Evolutionary conservation across 1,140 invertebrate species (phyloP).

Genomic region (Myzus persicae): DNA sequence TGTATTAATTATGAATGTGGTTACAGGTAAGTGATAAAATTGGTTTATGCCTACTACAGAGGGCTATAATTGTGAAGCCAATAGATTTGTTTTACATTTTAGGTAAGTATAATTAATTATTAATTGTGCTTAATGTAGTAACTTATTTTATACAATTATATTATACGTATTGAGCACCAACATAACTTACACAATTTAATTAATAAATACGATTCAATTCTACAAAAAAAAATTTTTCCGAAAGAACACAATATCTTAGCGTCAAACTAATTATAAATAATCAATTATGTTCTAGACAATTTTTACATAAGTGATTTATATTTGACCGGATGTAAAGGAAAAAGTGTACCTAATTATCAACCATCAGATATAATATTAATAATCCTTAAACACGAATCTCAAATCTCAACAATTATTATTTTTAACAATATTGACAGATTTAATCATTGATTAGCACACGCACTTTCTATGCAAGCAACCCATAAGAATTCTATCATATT

Average conservation of each 20-base stretch:
- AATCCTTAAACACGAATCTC: not conserved
- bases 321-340: not conserved
- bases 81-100: not conserved
- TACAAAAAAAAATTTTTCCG: not conserved
- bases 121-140: not conserved
- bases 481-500: not conserved
- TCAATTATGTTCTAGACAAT: not conserved
- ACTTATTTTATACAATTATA: not conserved
- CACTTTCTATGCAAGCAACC: not conserved
- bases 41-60: too few relatives aligned
- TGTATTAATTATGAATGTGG: not conserved
- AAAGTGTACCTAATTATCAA: not conserved
- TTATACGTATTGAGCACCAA: too few relatives aligned
- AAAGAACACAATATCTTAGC: not conserved
- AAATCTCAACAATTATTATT: too few relatives aligned
- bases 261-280: not conserved
- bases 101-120: not conserved
- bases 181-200: not conserved
- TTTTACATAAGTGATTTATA: constrained; percentile 22
- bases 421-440: not conserved
- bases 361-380: not conserved
- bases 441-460: not conserved
- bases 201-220: not conserved
- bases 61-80: too few relatives aligned
- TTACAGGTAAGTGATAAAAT: too few relatives aligned